Percentiles rank a stretch among this genome's conserved stretches.
Evolutionary conservation across 2,797 vertebrate species (phyloP).

Genomic region (Squalus acanthias): DNA sequence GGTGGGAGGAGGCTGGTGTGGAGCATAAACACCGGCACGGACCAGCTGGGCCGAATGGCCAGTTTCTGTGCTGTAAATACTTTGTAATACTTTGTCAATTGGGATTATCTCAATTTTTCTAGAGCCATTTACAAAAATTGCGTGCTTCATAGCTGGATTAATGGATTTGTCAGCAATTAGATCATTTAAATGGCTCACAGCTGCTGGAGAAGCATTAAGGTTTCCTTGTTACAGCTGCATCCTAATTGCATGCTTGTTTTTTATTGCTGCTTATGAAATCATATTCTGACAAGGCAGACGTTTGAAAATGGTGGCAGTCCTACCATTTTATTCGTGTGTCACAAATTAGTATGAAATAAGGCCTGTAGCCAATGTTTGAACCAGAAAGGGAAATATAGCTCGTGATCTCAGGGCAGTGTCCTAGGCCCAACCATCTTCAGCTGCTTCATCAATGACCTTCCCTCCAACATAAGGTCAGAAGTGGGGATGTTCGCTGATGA

Average conservation of each 20-base stretch:
- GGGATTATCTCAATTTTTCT: not conserved
- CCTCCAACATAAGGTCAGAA: no score
- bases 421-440: no score
- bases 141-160: not conserved
- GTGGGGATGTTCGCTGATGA: no score
- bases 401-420: not conserved
- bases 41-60: not conserved
- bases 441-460: no score
- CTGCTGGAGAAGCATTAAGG: not conserved
- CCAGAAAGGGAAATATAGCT: not conserved
- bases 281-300: not conserved
- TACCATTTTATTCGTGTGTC: not conserved
- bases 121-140: not conserved
- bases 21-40: not conserved
- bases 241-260: not conserved
- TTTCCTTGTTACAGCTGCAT: not conserved
- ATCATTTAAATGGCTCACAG: slow-evolving; percentile 20
- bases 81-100: not conserved
- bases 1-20: not conserved
- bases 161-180: slow-evolving; percentile 19
- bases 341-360: not conserved
- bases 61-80: not conserved
- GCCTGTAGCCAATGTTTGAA: not conserved
- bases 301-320: not conserved
- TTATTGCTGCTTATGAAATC: not conserved